phyloP scores from a whole-genome alignment of 1,140 invertebrate genomes.

The Cherax destructor region DNA sequence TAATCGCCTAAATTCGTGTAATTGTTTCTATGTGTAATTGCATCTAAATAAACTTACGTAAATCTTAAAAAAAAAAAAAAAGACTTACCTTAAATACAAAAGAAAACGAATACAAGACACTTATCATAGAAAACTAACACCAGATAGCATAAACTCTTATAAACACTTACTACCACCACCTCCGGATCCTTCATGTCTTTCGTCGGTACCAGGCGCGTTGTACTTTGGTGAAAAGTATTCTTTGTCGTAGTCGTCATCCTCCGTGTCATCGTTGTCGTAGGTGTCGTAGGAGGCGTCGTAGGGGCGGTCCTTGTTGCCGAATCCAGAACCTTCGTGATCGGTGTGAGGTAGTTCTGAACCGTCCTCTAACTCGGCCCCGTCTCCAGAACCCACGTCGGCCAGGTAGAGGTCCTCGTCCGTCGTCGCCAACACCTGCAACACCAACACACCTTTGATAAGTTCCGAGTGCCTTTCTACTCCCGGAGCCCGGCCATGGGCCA shows the following conservation, averaged over 20 bases:
- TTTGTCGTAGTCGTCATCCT: slow-evolving; percentile 2
- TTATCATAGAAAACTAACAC: not conserved
- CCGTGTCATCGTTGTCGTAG: slow-evolving; percentile 2
- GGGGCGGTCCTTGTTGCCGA: not conserved
- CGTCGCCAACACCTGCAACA: not conserved
- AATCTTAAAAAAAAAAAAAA: too few species aligned
- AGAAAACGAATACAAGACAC: not conserved
- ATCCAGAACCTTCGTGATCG: slow-evolving; percentile 19
- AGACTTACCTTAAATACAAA: not conserved
- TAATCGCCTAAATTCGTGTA: too few species aligned
- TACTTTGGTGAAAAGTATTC: too few species aligned
- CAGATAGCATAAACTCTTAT: not conserved
- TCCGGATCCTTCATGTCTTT: not conserved
- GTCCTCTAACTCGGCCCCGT: not conserved
- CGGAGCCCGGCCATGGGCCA: too few species aligned
- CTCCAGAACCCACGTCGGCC: slow-evolving; percentile 21
- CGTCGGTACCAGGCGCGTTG: not conserved
- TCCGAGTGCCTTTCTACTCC: too few species aligned
- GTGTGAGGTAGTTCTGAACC: too few species aligned
- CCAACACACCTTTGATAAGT: not conserved
- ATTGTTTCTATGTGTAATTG: too few species aligned
- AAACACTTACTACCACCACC: not conserved
- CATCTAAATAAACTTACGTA: too few species aligned
- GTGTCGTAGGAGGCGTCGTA: not conserved
- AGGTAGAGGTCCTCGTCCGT: slow-evolving; percentile 10